Conservation (phyloP, 2,113 vertebrate genomes). For the Corythornis cristatus region DNA sequence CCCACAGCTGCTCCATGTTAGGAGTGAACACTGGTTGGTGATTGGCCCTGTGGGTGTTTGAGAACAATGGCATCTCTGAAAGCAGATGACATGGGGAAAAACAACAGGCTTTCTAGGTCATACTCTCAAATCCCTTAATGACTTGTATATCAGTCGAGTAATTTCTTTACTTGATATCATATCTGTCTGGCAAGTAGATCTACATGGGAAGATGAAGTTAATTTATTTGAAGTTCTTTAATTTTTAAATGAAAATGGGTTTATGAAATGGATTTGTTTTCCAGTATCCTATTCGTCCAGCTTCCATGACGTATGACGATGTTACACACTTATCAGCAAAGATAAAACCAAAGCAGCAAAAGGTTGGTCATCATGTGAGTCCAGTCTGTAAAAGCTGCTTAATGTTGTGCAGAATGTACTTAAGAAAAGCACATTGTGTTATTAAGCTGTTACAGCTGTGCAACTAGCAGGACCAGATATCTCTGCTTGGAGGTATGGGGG, state of each 20-base stretch:
- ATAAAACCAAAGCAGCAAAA: slow-evolving; percentile 98
- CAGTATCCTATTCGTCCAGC: slow-evolving; percentile 95
- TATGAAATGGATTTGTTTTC: neutral
- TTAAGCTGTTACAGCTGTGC: neutral
- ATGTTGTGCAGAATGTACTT: neutral
- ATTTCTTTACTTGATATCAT: neutral
- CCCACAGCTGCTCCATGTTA: neutral
- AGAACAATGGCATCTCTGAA: neutral
- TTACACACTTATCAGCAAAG: slow-evolving; percentile 88
- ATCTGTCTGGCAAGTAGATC: neutral
- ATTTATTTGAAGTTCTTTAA: neutral
- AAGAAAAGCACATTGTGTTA: neutral
- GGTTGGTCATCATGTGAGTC: slow-evolving; percentile 69
- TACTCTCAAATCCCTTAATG: neutral
- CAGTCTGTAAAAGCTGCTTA: neutral
- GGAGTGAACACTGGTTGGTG: neutral
- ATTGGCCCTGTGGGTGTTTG: neutral
- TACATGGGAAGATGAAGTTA: neutral
- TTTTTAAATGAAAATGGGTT: neutral
- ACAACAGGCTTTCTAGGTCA: neutral
- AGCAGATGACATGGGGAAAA: neutral
- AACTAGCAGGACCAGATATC: neutral
- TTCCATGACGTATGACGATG: slow-evolving; percentile 90
- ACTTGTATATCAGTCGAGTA: neutral
- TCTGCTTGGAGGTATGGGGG: neutral